Evolutionary conservation across 2,113 vertebrate genomes (phyloP).

Genomic region (Erythrolamprus reginae): DNA sequence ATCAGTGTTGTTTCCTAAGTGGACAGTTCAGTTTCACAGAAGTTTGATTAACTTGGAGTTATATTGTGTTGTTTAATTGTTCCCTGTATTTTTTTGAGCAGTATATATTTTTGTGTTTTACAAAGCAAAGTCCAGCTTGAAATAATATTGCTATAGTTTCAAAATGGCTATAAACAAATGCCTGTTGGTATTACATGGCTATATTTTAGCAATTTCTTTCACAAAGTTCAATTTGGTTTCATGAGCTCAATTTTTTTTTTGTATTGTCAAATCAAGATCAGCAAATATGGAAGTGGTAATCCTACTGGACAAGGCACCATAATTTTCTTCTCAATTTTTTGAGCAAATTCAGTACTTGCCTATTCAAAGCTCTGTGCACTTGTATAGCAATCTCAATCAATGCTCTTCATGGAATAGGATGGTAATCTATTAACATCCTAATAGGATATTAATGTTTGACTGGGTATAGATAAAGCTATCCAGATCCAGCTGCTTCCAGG

Average conservation of each 20-base stretch:
- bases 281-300: not conserved
- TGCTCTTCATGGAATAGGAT: not conserved
- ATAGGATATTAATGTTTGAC: not conserved
- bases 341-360: not conserved
- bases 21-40: no score
- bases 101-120: slow-evolving; percentile 26
- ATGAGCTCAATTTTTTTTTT: slow-evolving; percentile 15
- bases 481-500: not conserved
- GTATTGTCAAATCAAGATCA: not conserved
- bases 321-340: not conserved
- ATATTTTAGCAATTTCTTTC: slow-evolving; percentile 19
- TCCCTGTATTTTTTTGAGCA: no score
- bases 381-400: not conserved
- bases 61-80: no score
- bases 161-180: not conserved
- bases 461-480: not conserved
- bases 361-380: not conserved
- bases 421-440: not conserved
- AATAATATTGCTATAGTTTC: not conserved
- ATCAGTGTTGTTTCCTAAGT: no score
- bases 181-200: not conserved
- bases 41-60: no score
- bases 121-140: not conserved
- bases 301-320: not conserved
- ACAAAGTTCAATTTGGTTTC: slow-evolving; percentile 8